Conservation (phyloP, 2,888 invertebrate genomes). For the Sclerodermus sp. region DNA sequence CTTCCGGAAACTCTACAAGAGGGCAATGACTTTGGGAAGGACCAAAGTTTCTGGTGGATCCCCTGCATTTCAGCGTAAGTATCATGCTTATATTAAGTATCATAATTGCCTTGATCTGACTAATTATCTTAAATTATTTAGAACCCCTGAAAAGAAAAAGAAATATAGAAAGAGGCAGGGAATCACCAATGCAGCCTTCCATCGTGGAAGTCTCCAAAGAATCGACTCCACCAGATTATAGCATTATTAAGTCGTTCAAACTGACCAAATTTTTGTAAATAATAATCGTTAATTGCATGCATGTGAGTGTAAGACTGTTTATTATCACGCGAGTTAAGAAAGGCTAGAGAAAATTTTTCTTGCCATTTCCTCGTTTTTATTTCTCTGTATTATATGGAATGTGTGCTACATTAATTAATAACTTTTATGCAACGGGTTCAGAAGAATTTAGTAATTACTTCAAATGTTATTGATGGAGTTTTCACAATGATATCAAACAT, state of each 20-base stretch:
- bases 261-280: conserved; percentile 35
- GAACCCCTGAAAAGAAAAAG: conserved; percentile 45
- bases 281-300: conserved; percentile 15
- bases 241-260: conserved; percentile 12
- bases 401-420: too few relatives aligned
- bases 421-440: too few relatives aligned
- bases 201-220: conserved; percentile 47
- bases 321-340: neutral
- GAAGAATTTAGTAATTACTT: too few relatives aligned
- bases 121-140: conserved; percentile 19
- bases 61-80: conserved; percentile 60
- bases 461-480: too few relatives aligned
- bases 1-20: conserved; percentile 84
- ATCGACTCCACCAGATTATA: conserved; percentile 53
- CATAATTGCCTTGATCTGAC: neutral
- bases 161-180: conserved; percentile 43
- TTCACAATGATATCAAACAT: too few relatives aligned
- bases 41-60: conserved; percentile 81
- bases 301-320: conserved; percentile 10
- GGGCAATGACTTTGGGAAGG: conserved; percentile 81
- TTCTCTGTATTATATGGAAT: too few relatives aligned
- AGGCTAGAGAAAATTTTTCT: too few relatives aligned
- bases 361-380: too few relatives aligned
- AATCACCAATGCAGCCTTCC: conserved; percentile 46
- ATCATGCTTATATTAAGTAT: neutral